Percentiles rank a stretch among this genome's conserved stretches.
These are phyloP conservation scores for Cepaea hortensis DNA, from an alignment of 2,888 invertebrate species.

Conservation along the genomic window DNA sequence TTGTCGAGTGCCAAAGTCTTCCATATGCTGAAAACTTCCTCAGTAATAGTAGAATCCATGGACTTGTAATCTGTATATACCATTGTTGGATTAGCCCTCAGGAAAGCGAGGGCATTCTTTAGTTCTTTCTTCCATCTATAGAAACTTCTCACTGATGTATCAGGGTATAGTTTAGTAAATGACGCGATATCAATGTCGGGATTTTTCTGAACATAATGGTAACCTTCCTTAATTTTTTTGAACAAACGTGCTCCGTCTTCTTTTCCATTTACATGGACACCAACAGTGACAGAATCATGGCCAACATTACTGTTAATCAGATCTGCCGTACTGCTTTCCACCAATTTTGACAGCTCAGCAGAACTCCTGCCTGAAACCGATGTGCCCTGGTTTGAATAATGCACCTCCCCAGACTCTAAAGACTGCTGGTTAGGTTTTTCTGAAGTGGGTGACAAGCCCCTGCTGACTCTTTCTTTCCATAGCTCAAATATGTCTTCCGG, in stretches of 20 bases:
- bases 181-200: conserved; percentile 51
- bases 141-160: conserved; percentile 49
- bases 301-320: neutral
- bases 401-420: neutral
- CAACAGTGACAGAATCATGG: neutral
- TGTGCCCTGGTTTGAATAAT: neutral
- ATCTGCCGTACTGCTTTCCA: neutral
- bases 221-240: conserved; percentile 48
- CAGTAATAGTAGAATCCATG: conserved; percentile 44
- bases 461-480: conserved; percentile 49
- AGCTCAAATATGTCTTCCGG: conserved; percentile 52
- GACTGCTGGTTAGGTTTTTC: neutral
- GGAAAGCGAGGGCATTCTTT: conserved; percentile 48
- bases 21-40: conserved; percentile 50
- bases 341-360: neutral
- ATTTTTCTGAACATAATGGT: conserved; percentile 52
- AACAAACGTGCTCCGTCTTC: neutral
- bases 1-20: conserved; percentile 45
- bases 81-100: conserved; percentile 48
- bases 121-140: conserved; percentile 54
- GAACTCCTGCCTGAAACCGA: neutral
- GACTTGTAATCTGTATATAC: conserved; percentile 38
- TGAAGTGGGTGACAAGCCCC: neutral
- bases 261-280: neutral
- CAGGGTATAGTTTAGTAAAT: conserved; percentile 50